Conservation (phyloP, 2,888 invertebrate genomes). For the Dichetophora obliterata region DNA sequence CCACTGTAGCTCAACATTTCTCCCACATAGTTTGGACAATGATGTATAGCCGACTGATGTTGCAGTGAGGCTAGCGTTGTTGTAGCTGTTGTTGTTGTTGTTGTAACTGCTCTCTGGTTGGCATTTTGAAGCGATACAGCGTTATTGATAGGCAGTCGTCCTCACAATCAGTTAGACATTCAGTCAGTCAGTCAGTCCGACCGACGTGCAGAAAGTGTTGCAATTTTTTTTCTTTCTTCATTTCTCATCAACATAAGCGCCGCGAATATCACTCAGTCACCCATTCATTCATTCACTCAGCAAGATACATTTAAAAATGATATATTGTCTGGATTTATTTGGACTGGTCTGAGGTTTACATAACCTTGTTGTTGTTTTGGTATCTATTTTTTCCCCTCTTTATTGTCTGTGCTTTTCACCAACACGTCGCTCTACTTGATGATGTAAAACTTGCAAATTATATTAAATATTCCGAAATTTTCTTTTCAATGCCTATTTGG, state of each 20-base stretch:
- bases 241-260: too few relatives aligned
- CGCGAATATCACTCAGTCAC: too few relatives aligned
- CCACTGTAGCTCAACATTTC: too few relatives aligned
- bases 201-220: background rate
- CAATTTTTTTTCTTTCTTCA: too few relatives aligned
- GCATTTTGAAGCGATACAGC: conserved; percentile 9
- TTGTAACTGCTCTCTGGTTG: background rate
- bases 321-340: too few relatives aligned
- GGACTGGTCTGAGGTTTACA: too few relatives aligned
- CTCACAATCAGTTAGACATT: conserved; percentile 13
- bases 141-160: conserved; percentile 25
- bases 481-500: background rate
- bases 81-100: background rate
- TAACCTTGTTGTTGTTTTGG: too few relatives aligned
- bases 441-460: background rate
- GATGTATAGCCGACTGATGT: background rate
- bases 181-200: conserved; percentile 16
- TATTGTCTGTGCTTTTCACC: too few relatives aligned
- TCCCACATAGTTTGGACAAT: too few relatives aligned
- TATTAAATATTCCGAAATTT: background rate
- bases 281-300: too few relatives aligned
- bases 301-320: too few relatives aligned
- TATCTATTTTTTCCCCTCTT: too few relatives aligned
- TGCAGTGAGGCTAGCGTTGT: conserved; percentile 10
- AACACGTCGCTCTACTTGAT: background rate